Base-by-base conservation (phyloP, 1,140 invertebrate genomes). In the Teleopsis dalmanni region DNA sequence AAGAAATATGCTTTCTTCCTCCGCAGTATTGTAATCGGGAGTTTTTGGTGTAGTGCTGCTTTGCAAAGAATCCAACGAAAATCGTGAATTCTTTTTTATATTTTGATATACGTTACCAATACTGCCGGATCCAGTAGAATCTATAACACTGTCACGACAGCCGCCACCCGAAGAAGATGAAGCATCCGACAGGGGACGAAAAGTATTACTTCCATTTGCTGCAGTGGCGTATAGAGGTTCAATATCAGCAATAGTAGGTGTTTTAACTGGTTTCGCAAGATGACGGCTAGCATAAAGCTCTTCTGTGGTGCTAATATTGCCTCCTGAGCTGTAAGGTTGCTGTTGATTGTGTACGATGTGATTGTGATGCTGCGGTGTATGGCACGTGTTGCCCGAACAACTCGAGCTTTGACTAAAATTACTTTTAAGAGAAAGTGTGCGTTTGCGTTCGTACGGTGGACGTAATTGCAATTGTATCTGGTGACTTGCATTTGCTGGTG, bases 1-100 rank as follows among this genome's bases (percentile, higher is more conserved):
- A 2, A 69, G 50, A 27, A 66, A 69, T n/a, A 69, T 66, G 50
- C 57, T 62, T 44, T 69, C 65, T 47, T 69, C 65, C 33, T 65
- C 62, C 8, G 61, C 64, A 0, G 65, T 66, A 8, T 61, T 63
- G 31, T 69, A 69, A 14, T 69, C 65, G 1, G 65, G 65, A 1
- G 65, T 69, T 41, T 66, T 69, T 19, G 65, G 61, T 19, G 62
- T 68, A 19, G 62, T 58, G 33, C 65, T 66, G 31, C 62, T 68
- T 16, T 69, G 65, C 33, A 69, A 54, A 2, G 65, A 69, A 40
- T 69, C 65, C 31, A 69, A 23, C 3, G 65, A 69, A 50, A 69
- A 68, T 9, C 63, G 53, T 3, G 65, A 68, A 36, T 66, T 69
- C 52, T 69, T 68, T 38, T 69, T 65, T 3, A 59, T 54, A 31